Conservation (phyloP, 2,113 vertebrate species). For the Semicossyphus pulcher region DNA sequence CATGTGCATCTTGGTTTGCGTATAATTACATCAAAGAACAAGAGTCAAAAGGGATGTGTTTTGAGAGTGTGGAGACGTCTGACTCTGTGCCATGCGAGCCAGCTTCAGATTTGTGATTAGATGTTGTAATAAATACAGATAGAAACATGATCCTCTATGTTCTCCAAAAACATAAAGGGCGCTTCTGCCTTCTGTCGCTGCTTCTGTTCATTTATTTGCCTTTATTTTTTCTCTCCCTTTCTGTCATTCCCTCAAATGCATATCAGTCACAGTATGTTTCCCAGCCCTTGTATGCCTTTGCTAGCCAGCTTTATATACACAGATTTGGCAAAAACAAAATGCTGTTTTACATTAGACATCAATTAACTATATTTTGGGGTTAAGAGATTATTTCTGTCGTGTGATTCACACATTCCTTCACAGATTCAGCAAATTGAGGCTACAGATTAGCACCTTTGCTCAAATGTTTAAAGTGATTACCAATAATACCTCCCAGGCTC, state of each 20-base stretch:
- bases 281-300: neutral
- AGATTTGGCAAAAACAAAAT: neutral
- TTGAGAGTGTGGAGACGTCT: neutral
- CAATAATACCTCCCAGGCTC: slow-evolving; percentile 12
- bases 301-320: neutral
- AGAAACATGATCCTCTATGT: neutral
- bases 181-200: neutral
- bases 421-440: neutral
- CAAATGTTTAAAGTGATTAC: slow-evolving; percentile 26
- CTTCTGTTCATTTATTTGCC: neutral
- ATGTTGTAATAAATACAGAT: neutral
- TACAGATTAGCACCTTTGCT: neutral
- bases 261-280: neutral
- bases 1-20: neutral
- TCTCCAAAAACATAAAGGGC: neutral
- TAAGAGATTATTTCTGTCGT: slow-evolving; percentile 1
- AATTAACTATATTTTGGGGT: neutral
- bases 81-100: neutral
- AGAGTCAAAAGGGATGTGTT: neutral
- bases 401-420: neutral
- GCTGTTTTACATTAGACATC: neutral
- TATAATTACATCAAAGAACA: neutral
- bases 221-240: neutral
- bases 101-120: neutral
- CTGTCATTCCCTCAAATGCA: neutral